Conservation (phyloP, 2,113 vertebrate genomes). For the Irena cyanogastra region DNA sequence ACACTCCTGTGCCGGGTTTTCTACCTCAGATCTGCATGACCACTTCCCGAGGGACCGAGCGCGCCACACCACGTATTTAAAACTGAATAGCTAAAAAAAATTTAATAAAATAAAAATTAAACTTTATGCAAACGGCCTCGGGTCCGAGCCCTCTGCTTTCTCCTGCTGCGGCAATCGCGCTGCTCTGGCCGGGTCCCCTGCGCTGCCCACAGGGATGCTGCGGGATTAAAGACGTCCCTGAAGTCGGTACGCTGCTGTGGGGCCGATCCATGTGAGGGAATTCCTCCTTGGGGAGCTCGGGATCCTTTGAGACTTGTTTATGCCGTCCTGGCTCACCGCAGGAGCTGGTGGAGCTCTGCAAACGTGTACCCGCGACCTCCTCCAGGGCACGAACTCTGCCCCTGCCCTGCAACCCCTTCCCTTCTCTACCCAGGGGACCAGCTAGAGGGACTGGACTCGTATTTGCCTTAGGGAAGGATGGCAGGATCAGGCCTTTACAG, state of each 20-base stretch:
- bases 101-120: slow-evolving; percentile 55
- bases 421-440: not conserved
- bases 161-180: no score
- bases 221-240: not conserved
- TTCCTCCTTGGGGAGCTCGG: not conserved
- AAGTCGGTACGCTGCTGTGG: not conserved
- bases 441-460: not conserved
- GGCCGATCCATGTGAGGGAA: rapidly evolving
- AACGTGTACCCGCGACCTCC: rapidly evolving
- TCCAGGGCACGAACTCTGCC: not conserved
- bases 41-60: slow-evolving; percentile 68
- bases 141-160: not conserved
- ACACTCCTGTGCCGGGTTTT: slow-evolving; percentile 65
- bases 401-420: not conserved
- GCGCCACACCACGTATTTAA: slow-evolving; percentile 69
- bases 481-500: not conserved
- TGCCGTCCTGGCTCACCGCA: no score
- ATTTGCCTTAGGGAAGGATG: not conserved
- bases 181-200: not conserved
- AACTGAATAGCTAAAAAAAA: slow-evolving; percentile 56
- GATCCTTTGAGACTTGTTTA: not conserved
- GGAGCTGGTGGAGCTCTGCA: not conserved
- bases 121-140: slow-evolving; percentile 28
- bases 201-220: not conserved
- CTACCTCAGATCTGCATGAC: slow-evolving; percentile 78